Base-by-base conservation (phyloP, 2,113 vertebrate genomes). In the Chloebia gouldiae region DNA sequence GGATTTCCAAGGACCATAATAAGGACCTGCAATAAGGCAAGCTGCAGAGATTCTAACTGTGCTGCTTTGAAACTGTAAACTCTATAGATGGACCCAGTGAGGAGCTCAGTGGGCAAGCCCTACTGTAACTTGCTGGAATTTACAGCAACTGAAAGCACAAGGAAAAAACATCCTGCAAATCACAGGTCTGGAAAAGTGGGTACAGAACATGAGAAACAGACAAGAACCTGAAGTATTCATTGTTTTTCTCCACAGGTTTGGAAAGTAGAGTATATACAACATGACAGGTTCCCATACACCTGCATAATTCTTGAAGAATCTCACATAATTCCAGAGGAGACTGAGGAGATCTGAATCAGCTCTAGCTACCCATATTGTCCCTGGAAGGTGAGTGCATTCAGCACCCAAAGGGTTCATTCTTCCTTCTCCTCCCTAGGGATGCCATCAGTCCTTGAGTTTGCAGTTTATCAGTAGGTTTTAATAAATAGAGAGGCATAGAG, bases 31-130 rank as follows among this genome's bases (percentile, higher is more conserved):
- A 61, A 31, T 49, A 71, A 45, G 22, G 10, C 14, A 44, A 17
- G n/a, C 30, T 40, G 51, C 19, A 23, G 3, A 3, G 17, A 31
- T 11, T 4, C 0, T 28, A 66, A 33, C 6, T 3, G 1, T 30
- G 47, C 28, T 45, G 7, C 22, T 75, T 10, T 33, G 50, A 50
- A 88, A 31, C n/a, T 81, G 7, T 20, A 70, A 70, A 16, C 10
- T 31, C 44, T 87, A 10, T 40, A n/a, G 35, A 22, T 15, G 4
- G 68, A 53, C 5, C 3, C 5, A 76, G 6, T 10, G 11, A 56
- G 11, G 12, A 6, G 20, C 9, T 45, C 1, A 2, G 22, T 79
- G 23, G 18, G 24, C 23, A 86, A 80, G 30, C 0, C 15, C 8
- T 47, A 0, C 17, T 33, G 14, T 23, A 65, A 47, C 8, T 3